Evolutionary conservation across 2,888 invertebrate species (phyloP).

Genomic region (Oscheius sp.): DNA sequence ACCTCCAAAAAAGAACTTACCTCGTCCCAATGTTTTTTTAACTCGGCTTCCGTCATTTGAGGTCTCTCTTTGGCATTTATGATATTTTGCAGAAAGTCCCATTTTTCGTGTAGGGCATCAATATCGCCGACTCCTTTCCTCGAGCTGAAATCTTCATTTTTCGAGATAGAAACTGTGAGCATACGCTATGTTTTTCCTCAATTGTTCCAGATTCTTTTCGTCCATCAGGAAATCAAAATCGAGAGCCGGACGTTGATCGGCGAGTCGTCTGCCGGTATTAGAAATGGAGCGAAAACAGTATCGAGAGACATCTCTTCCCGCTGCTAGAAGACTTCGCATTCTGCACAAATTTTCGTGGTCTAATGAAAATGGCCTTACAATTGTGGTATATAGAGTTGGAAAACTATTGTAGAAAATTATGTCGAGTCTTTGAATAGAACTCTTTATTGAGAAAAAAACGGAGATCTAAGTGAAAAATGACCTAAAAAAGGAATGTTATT

Average conservation of each 20-base stretch:
- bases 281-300: no score
- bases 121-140: slow-evolving; percentile 70
- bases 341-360: no score
- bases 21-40: slow-evolving; percentile 60
- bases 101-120: slow-evolving; percentile 57
- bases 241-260: slow-evolving; percentile 60
- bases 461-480: not conserved
- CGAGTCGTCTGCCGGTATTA: not conserved
- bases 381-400: not conserved
- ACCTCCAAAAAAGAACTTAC: slow-evolving; percentile 19
- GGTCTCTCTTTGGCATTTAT: slow-evolving; percentile 45
- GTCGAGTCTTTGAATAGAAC: not conserved
- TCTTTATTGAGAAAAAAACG: not conserved
- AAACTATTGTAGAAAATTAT: not conserved
- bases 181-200: slow-evolving; percentile 55
- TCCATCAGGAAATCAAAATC: slow-evolving; percentile 71
- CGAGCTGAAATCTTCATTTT: slow-evolving; percentile 30
- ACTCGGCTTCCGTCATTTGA: slow-evolving; percentile 50
- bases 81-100: slow-evolving; percentile 57
- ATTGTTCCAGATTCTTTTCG: slow-evolving; percentile 57
- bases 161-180: not conserved
- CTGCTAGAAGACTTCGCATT: no score
- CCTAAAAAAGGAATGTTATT: slow-evolving; percentile 4
- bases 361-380: no score
- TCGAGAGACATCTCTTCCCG: no score